phyloP scores from a whole-genome alignment of 2,113 vertebrate genomes.

The Catharus bicknelli region DNA sequence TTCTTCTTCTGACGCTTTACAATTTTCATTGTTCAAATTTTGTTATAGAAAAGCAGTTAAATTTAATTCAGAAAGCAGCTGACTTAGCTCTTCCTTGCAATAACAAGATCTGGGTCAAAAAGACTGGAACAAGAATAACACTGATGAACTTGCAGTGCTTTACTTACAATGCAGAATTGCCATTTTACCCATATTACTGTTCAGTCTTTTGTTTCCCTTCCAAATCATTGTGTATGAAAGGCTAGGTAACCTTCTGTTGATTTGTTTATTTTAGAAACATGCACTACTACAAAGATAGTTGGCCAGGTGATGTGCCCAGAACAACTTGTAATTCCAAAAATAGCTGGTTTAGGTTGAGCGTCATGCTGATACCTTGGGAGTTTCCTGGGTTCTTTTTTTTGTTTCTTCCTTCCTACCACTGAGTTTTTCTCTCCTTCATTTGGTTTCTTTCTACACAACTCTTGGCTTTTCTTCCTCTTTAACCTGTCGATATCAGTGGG shows the following conservation, averaged over 20 bases:
- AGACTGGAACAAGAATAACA: neutral
- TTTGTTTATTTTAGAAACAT: slow-evolving; percentile 25
- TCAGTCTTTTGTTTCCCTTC: neutral
- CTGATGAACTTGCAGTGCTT: neutral
- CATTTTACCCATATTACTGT: neutral
- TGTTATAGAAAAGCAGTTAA: neutral
- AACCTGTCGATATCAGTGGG: neutral
- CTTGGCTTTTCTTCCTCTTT: neutral
- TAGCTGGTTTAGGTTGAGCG: neutral
- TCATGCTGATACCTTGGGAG: neutral
- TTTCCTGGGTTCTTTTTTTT: neutral
- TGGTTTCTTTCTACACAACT: neutral
- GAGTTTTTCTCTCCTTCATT: neutral
- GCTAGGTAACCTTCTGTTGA: neutral
- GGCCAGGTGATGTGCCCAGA: neutral
- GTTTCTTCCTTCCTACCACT: neutral
- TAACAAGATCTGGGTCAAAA: neutral
- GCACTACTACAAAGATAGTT: neutral
- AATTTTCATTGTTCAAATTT: neutral
- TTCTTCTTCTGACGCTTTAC: neutral
- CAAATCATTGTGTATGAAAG: neutral
- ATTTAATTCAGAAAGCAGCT: slow-evolving; percentile 24
- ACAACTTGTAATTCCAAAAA: neutral
- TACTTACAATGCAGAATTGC: neutral
- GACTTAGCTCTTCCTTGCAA: slow-evolving; percentile 2